phyloP scores from a whole-genome alignment of 2,797 vertebrate species.

The Manis pentadactyla region DNA sequence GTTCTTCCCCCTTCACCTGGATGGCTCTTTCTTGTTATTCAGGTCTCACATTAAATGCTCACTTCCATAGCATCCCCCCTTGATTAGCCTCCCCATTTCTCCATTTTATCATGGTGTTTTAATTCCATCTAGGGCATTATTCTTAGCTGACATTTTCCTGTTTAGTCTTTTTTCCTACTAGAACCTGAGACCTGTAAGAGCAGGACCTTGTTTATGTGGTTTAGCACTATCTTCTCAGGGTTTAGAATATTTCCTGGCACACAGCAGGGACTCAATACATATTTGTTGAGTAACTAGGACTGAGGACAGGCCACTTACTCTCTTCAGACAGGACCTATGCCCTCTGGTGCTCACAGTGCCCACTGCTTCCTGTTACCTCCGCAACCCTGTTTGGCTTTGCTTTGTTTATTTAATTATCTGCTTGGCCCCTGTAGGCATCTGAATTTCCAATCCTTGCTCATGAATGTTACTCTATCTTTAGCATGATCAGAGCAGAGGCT shows the following conservation, averaged over 20 bases:
- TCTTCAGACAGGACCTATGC: background rate
- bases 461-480: background rate
- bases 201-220: background rate
- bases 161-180: background rate
- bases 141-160: background rate
- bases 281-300: background rate
- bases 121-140: background rate
- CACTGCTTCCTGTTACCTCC: background rate
- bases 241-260: background rate
- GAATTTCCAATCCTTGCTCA: background rate
- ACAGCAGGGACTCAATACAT: background rate
- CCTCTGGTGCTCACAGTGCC: background rate
- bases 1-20: background rate
- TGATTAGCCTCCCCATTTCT: background rate
- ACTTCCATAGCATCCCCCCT: background rate
- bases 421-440: background rate
- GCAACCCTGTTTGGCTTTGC: background rate
- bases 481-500: background rate
- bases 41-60: background rate
- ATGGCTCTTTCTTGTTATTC: background rate
- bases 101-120: background rate
- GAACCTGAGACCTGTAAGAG: background rate
- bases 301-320: background rate
- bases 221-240: background rate
- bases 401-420: background rate